Evolutionary conservation across 2,113 vertebrate species (phyloP).

Genomic region (Lamprologus ornatipinnis): DNA sequence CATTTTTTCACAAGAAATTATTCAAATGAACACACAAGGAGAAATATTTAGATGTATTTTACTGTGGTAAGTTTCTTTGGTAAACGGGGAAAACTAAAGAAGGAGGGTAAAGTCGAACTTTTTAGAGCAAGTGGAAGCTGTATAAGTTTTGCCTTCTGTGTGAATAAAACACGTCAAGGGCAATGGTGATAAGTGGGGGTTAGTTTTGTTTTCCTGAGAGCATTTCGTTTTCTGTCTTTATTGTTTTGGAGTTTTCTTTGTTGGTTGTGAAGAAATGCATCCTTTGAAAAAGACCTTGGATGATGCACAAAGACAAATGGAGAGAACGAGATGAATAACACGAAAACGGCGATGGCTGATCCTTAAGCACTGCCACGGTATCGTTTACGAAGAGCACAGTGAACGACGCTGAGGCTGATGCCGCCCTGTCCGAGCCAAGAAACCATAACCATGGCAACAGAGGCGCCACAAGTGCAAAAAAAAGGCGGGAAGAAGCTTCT

Average conservation of each 20-base stretch:
- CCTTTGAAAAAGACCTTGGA: not conserved
- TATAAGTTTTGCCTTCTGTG: not conserved
- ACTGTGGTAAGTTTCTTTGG: not conserved
- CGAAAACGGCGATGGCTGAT: not conserved
- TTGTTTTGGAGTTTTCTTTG: not conserved
- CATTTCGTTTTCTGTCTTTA: not conserved
- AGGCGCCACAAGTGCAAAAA: not conserved
- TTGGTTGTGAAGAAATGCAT: not conserved
- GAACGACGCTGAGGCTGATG: not conserved
- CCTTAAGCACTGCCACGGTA: not conserved
- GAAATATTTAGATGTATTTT: not conserved
- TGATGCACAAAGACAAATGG: not conserved
- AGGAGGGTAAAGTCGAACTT: not conserved
- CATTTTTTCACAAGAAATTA: not conserved
- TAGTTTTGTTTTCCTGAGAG: not conserved
- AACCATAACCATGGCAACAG: conserved; percentile 64
- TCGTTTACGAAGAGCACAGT: not conserved
- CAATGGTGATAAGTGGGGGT: not conserved
- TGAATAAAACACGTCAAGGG: conserved; percentile 21
- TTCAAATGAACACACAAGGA: not conserved
- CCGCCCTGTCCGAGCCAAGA: not conserved
- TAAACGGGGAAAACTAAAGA: not conserved
- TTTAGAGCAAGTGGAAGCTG: not conserved
- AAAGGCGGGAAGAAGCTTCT: not conserved
- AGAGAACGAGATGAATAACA: not conserved